Evolutionary conservation across 2,113 vertebrate species (phyloP).

Genomic region (Ranitomeya variabilis): DNA sequence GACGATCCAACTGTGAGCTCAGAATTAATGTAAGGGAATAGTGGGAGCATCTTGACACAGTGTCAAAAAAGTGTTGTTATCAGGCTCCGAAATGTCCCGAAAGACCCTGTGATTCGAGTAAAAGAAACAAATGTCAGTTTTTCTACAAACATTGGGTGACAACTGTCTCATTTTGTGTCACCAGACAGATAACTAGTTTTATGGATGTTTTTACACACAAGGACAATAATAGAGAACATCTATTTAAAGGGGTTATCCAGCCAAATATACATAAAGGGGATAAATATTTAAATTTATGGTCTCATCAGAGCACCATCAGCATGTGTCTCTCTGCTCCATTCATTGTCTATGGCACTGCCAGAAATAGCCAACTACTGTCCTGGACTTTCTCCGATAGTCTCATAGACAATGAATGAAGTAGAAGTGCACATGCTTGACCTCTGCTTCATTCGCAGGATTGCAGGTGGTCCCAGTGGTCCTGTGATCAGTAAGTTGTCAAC

Average conservation of each 20-base stretch:
- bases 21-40: constrained; percentile 61
- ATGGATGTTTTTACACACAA: neutral
- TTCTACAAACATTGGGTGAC: neutral
- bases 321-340: no score
- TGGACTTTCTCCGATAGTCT: no score
- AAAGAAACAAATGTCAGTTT: constrained; percentile 38
- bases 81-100: constrained; percentile 34
- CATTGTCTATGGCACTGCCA: no score
- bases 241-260: neutral
- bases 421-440: no score
- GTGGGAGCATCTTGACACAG: constrained; percentile 67
- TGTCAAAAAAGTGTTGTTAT: constrained; percentile 64
- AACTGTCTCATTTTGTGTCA: neutral
- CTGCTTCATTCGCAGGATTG: no score
- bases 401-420: no score
- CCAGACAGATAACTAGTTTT: neutral
- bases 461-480: no score
- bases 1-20: constrained; percentile 70
- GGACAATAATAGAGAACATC: neutral
- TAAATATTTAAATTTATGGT: no score
- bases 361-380: no score
- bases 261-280: no score
- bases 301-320: no score
- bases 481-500: no score
- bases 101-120: neutral